phyloP scores from a whole-genome alignment of 2,888 invertebrate genomes.

The Eupelmus urozonus region DNA sequence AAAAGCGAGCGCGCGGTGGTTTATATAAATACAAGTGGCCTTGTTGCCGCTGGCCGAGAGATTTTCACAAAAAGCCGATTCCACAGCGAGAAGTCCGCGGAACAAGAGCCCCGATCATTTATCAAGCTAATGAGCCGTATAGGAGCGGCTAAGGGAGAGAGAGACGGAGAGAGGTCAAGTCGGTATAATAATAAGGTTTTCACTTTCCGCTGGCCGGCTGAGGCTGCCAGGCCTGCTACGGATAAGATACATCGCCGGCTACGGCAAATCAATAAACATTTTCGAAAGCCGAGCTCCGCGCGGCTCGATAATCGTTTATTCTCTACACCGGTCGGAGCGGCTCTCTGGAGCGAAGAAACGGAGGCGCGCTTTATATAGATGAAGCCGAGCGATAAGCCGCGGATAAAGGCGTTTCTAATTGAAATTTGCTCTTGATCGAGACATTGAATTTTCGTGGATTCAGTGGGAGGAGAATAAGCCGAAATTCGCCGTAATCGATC shows the following conservation, averaged over 20 bases:
- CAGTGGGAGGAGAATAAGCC: no score
- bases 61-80: slow-evolving; percentile 10
- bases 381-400: not conserved
- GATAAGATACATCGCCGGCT: not conserved
- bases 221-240: not conserved
- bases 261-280: slow-evolving; percentile 10
- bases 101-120: slow-evolving; percentile 29
- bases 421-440: not conserved
- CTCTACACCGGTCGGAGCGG: no score
- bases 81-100: no score
- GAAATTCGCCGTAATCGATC: not conserved
- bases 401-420: not conserved
- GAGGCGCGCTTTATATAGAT: slow-evolving; percentile 1
- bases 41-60: not conserved
- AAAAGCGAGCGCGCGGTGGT: not conserved
- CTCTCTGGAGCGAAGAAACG: not conserved
- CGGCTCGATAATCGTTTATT: no score
- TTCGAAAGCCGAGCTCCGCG: slow-evolving; percentile 1
- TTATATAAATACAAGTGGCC: no score
- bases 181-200: slow-evolving; percentile 32
- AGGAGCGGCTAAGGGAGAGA: not conserved
- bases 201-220: slow-evolving; percentile 32
- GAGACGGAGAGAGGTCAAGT: not conserved
- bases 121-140: slow-evolving; percentile 29
- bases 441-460: no score